Evolutionary conservation across 2,888 invertebrate species (phyloP).

Genomic region (Drosophila peninsularis): DNA sequence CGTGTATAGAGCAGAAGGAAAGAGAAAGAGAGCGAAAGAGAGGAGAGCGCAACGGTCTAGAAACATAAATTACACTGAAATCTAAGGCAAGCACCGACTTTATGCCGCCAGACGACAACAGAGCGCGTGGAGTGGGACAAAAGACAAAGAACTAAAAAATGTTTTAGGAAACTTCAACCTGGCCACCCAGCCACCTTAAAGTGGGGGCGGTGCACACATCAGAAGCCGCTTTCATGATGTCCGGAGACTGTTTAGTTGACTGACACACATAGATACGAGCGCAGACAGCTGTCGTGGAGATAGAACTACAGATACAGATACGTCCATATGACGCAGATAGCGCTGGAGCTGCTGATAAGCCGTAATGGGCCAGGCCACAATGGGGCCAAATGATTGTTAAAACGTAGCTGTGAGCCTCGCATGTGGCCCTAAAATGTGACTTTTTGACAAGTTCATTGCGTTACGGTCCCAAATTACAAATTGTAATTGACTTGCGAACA

Average conservation of each 20-base stretch:
- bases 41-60: constrained; percentile 33
- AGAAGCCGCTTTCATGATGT: constrained; percentile 43
- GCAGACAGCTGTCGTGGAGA: constrained; percentile 13
- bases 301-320: constrained; percentile 7
- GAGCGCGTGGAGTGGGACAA: not conserved
- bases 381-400: constrained; percentile 44
- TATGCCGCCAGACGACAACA: constrained; percentile 26
- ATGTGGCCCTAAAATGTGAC: constrained; percentile 34
- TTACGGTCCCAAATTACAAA: constrained; percentile 38
- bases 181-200: constrained; percentile 39
- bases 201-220: constrained; percentile 14
- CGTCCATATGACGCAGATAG: constrained; percentile 12
- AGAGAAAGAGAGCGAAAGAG: not conserved
- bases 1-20: constrained; percentile 10
- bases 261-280: constrained; percentile 68
- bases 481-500: constrained; percentile 57
- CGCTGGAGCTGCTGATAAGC: constrained; percentile 22
- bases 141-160: constrained; percentile 56
- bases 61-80: constrained; percentile 72
- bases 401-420: constrained; percentile 17
- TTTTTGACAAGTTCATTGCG: constrained; percentile 50
- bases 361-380: constrained; percentile 19
- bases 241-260: constrained; percentile 51
- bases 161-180: constrained; percentile 61
- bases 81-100: constrained; percentile 45